Evolutionary conservation across 37 sponge, comb jelly and placozoan genomes (phyloP).

Genomic region (Ephydatia muelleri): DNA sequence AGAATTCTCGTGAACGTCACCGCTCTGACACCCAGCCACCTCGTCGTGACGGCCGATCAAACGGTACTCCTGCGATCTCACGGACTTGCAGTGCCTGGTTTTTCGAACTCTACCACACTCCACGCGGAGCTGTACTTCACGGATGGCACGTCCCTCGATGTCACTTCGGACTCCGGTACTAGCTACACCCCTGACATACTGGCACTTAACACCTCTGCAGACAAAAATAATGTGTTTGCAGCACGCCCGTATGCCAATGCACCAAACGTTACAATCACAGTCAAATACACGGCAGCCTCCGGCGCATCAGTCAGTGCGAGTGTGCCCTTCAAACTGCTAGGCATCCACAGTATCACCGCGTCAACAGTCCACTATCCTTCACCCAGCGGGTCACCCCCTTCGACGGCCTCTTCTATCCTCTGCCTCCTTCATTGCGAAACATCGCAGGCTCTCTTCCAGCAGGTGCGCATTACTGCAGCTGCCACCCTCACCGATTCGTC

Average conservation of each 20-base stretch:
- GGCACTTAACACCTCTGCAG: background rate
- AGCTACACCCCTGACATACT: background rate
- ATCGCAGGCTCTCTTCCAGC: background rate
- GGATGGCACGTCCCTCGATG: constrained; percentile 18
- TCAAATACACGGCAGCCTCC: background rate
- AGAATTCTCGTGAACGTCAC: background rate
- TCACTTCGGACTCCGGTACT: background rate
- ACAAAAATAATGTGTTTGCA: background rate
- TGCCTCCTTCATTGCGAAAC: background rate
- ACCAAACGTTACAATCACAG: background rate
- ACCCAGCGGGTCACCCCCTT: background rate
- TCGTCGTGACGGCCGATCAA: background rate
- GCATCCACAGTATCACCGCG: background rate
- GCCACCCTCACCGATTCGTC: background rate
- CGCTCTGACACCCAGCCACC: background rate
- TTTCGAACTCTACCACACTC: background rate
- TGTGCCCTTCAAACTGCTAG: background rate
- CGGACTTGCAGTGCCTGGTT: background rate
- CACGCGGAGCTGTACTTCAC: constrained; percentile 3
- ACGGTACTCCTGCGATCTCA: background rate
- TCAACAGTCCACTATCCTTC: background rate
- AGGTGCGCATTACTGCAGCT: background rate
- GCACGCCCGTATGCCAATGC: background rate
- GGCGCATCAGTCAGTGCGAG: background rate
- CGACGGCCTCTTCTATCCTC: background rate